Conservation (phyloP, 2,113 vertebrate genomes). For the Seriola rivoliana region DNA sequence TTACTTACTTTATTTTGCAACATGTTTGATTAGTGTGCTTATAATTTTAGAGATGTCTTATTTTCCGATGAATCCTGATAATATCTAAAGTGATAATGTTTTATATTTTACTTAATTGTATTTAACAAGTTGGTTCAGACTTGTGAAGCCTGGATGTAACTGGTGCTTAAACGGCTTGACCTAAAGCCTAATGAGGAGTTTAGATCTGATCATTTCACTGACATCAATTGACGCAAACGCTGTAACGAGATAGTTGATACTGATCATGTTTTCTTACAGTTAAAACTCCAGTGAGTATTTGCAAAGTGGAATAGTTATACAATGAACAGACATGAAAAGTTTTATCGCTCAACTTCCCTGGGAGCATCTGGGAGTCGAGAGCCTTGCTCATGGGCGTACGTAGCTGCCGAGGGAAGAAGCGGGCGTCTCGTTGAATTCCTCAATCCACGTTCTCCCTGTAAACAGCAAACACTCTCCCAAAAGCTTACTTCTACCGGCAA, state of each 20-base stretch:
- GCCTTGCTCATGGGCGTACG: not conserved
- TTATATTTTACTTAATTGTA: slow-evolving; percentile 10
- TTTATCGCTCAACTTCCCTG: not conserved
- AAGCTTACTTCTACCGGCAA: not conserved
- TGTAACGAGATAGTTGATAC: not conserved
- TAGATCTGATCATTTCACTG: slow-evolving; percentile 49
- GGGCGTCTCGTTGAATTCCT: not conserved
- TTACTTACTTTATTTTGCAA: not conserved
- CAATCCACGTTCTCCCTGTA: not conserved
- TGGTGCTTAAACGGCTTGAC: slow-evolving; percentile 20
- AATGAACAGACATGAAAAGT: not conserved
- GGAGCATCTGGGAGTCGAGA: not conserved
- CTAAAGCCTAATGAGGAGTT: not conserved
- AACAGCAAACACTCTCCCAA: not conserved
- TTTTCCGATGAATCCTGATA: slow-evolving; percentile 13
- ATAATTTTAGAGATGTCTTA: slow-evolving; percentile 14
- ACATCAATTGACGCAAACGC: not conserved
- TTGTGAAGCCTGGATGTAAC: slow-evolving; percentile 25
- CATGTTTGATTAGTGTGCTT: not conserved
- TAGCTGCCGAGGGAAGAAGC: not conserved
- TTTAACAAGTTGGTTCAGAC: slow-evolving; percentile 7
- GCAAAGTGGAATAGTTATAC: not conserved
- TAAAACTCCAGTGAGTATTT: not conserved
- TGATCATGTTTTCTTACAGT: slow-evolving; percentile 5
- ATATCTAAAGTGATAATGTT: slow-evolving; percentile 27